Evolutionary conservation across 2,113 vertebrate genomes (phyloP), one percentile per base, ranked within the genome.

Genomic region (Grallaria varia): DNA sequence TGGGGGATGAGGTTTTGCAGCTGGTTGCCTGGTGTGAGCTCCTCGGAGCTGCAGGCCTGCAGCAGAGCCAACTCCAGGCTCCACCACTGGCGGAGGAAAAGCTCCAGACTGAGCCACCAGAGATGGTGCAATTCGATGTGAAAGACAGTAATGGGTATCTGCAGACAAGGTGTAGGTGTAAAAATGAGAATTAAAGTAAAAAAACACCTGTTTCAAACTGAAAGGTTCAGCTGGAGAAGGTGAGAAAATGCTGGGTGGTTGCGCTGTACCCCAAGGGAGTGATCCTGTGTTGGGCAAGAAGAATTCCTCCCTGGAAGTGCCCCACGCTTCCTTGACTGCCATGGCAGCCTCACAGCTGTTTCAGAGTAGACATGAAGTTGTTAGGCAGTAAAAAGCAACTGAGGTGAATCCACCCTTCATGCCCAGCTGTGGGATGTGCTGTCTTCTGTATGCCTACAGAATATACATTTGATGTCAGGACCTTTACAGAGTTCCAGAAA

Each of bases 1-100:
- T 2, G 18, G 74, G 78, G n/a, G 27, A 6, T 91, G 93, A 95
- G 42, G 37, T 85, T 94, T 93, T 89, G 90, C 75, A 90, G 94
- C 84, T 96, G 90, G 49, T 83, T 94, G 80, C 44, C 35, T 84
- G 80, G 2, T 92, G 28, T 24, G 44, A 84, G 52, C 76, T 85
- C 25, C 47, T 56, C 64, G 63, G 82, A 85, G 79, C 85, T 4
- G 2, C 75, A 90, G 40, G 22, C 31, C 31, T 82, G 67, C 50
- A 63, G 52, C 10, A 58, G 64, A 90, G 68, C 59, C 63, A 80
- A 77, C 64, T 39, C 49, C 53, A 58, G 66, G 55, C 71, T 72
- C 62, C 62, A 40, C 27, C 0, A 5, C 23, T 52, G 15, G 60
- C 2, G 1, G 40, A 64, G 60, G 44, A 89, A 78, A 40, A 49